Evolutionary conservation across 2,888 invertebrate species (phyloP), one percentile per base, ranked within the genome.

Genomic region (Toxonevra muliebris): DNA sequence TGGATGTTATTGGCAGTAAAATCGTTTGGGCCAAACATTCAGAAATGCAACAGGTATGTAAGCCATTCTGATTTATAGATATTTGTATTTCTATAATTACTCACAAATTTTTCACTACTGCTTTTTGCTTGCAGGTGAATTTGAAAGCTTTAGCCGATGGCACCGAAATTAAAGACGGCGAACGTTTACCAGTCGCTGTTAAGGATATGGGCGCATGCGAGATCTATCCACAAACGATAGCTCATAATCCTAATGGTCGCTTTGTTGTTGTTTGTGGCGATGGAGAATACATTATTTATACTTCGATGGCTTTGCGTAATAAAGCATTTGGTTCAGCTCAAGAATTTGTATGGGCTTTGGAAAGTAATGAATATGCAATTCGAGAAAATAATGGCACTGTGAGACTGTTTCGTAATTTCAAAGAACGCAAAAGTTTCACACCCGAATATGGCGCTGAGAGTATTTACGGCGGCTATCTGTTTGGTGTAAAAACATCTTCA

Each of bases 121-220:
- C 2, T 30, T 30, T 30, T 4, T 43, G 15, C 30, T 10, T 65
- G 1, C n/a, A 81, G 81, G 84, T 83, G 0, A 83, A 83, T 69
- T 65, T 83, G 1, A 83, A 83, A 72, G 77, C 83, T 1, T 76
- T 83, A 68, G 80, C 82, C 15, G 81, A 82, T 87, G 89, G 87
- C 71, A 88, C 89, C 0, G 92, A 92, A 81, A 89, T 95, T 68
- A 92, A 93, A 80, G 97, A 98, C 79, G 97, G 97, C 0, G 97
- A 97, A 85, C 89, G 96, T 1, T 88, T 99, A 13, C 95, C 97
- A 0, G 90, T 99, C 1, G 93, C 94, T 2, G 94, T 98, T 0
- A 99, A 99, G 84, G 99, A 99, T 81, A 97, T 99, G 95, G 99
- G 99, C 1, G 95, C 97, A 8, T 99, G 98, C 84, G 99, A 99